phyloP scores from a whole-genome alignment of 23 tunicate species.

The Ciona savignyi region DNA sequence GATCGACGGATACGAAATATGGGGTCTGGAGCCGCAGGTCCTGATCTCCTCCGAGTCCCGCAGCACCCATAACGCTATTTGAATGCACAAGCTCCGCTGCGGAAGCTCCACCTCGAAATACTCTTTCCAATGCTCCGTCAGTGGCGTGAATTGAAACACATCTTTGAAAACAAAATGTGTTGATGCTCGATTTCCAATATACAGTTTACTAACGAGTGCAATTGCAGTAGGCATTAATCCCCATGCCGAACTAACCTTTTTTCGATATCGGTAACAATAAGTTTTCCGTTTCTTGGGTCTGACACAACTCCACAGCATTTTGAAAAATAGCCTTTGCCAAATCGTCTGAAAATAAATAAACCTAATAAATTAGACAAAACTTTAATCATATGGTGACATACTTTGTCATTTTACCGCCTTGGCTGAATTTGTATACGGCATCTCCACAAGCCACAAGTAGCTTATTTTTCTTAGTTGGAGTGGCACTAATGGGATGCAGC shows the following conservation, averaged over 20 bases:
- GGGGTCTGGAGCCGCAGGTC: conserved; percentile 23
- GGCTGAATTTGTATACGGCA: conserved; percentile 18
- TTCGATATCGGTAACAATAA: conserved; percentile 37
- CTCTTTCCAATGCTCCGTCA: conserved; percentile 34
- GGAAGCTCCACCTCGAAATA: conserved; percentile 23
- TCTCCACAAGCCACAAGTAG: conserved; percentile 39
- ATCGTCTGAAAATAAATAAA: conserved; percentile 18
- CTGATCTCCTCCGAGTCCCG: not conserved
- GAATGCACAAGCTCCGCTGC: not conserved
- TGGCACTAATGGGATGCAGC: conserved; percentile 37
- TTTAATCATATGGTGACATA: not conserved
- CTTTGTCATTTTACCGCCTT: conserved; percentile 29
- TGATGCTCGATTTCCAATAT: no score
- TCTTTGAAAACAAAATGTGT: no score
- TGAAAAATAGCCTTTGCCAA: conserved; percentile 22
- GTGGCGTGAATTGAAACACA: conserved; percentile 26
- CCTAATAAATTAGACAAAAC: not conserved
- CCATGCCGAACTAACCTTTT: no score
- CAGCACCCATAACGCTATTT: not conserved
- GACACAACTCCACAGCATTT: conserved; percentile 45
- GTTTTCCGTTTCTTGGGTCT: conserved; percentile 20
- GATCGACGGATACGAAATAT: conserved; percentile 39
- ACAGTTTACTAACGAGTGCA: no score
- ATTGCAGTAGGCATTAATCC: no score
- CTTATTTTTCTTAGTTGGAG: conserved; percentile 37